A percentile compares a stretch with the other conserved stretches of the same genome.
Evolutionary conservation across 2,888 invertebrate species (phyloP).

Genomic region (Polydrusus tereticollis): DNA sequence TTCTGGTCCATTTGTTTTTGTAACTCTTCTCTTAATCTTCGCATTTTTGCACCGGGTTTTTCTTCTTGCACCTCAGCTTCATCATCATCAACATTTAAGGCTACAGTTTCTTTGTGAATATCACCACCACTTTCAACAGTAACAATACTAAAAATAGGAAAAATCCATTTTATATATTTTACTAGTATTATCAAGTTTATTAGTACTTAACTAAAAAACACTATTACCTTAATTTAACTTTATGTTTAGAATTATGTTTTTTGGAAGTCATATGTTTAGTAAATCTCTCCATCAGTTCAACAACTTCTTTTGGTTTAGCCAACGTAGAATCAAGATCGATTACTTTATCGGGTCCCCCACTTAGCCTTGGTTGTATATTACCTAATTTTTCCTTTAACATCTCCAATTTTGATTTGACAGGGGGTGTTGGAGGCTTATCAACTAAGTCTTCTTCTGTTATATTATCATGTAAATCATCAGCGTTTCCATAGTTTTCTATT

Average conservation of each 20-base stretch:
- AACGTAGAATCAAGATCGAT: constrained; percentile 74
- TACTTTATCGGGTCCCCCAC: constrained; percentile 69
- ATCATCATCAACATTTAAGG: constrained; percentile 61
- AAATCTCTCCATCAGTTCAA: constrained; percentile 72
- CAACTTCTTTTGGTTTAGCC: constrained; percentile 71
- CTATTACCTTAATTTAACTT: constrained; percentile 73
- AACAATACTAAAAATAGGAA: constrained; percentile 63
- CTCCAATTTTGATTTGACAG: constrained; percentile 59
- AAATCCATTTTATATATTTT: too few species aligned
- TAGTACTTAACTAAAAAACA: too few species aligned
- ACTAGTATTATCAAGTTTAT: too few species aligned
- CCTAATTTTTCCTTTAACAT: constrained; percentile 58
- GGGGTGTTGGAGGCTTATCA: constrained; percentile 8
- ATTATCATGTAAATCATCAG: constrained; percentile 15
- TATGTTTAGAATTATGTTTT: constrained; percentile 70
- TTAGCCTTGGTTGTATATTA: constrained; percentile 68
- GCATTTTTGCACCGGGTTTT: constrained; percentile 79
- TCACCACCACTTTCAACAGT: constrained; percentile 67
- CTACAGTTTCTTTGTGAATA: constrained; percentile 65
- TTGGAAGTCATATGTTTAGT: constrained; percentile 75
- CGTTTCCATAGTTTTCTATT: constrained; percentile 28
- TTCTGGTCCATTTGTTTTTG: constrained; percentile 79
- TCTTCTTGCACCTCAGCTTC: constrained; percentile 63
- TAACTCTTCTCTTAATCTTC: constrained; percentile 79
- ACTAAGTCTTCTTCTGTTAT: constrained; percentile 10